A percentile compares a stretch with the other conserved stretches of the same genome.
phyloP scores from a whole-genome alignment of 2,113 vertebrate genomes.

The Agelaius tricolor region DNA sequence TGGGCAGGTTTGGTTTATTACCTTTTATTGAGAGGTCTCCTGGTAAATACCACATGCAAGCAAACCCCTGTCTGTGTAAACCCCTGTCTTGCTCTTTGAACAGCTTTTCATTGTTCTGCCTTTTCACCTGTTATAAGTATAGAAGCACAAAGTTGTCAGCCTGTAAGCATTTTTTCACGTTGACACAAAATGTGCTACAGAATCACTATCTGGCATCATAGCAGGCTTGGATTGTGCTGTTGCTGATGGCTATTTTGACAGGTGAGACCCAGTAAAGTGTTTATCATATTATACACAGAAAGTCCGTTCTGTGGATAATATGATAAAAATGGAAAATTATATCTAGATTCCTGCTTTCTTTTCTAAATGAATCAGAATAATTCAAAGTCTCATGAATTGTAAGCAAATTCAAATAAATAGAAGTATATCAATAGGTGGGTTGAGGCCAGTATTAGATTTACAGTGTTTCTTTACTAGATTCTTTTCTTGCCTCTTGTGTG shows the following conservation, averaged over 20 bases:
- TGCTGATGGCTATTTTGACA: background rate
- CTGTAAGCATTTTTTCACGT: background rate
- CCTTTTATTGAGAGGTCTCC: background rate
- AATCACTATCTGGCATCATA: background rate
- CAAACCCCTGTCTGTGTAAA: rapidly evolving
- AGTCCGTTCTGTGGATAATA: background rate
- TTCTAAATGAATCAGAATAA: background rate
- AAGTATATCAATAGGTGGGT: background rate
- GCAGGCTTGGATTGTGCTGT: background rate
- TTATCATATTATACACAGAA: background rate
- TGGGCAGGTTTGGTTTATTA: background rate
- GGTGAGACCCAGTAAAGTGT: background rate
- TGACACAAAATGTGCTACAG: background rate
- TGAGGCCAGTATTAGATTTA: background rate
- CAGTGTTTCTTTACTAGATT: background rate
- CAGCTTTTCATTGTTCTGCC: background rate
- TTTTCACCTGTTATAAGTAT: background rate
- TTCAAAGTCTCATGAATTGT: background rate
- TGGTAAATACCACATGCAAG: background rate
- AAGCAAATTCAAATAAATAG: background rate
- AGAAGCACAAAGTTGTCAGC: background rate
- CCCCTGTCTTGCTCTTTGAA: background rate
- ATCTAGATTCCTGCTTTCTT: background rate
- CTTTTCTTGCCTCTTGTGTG: background rate
- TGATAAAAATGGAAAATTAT: background rate